phyloP scores from a whole-genome alignment of 2,888 invertebrate genomes.

The Mesochorus sp. region DNA sequence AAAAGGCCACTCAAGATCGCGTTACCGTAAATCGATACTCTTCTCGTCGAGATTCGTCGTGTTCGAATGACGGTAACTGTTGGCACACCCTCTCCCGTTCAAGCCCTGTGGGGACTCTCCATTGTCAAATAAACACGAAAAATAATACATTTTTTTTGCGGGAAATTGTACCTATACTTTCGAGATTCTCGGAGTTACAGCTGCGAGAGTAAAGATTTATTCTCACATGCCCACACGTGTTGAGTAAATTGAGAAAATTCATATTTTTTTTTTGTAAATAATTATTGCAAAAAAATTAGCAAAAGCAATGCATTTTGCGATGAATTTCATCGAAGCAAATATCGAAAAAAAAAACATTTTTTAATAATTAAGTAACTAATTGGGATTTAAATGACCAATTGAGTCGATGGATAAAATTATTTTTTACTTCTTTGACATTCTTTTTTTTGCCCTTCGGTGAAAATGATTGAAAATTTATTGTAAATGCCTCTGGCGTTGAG shows the following conservation, averaged over 20 bases:
- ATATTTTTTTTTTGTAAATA: neutral
- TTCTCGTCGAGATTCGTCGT: constrained; percentile 68
- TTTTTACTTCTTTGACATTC: neutral
- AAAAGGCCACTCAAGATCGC: constrained; percentile 79
- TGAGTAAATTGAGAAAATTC: neutral
- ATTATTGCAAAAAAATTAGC: too few species aligned
- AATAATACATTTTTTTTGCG: constrained; percentile 56
- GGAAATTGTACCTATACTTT: constrained; percentile 31
- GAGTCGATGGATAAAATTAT: too few species aligned
- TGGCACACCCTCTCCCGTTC: neutral
- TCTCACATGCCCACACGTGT: constrained; percentile 21
- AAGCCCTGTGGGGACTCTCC: constrained; percentile 8
- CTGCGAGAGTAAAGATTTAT: constrained; percentile 15
- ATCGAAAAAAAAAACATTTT: too few species aligned
- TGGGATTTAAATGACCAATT: too few species aligned
- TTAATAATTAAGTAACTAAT: too few species aligned
- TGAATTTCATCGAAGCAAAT: too few species aligned
- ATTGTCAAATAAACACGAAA: constrained; percentile 45
- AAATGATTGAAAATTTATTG: too few species aligned
- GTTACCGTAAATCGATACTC: constrained; percentile 81
- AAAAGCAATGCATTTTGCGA: neutral
- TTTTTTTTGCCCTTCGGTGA: neutral
- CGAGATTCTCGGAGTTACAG: constrained; percentile 7
- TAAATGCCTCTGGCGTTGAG: too few species aligned
- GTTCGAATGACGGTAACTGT: constrained; percentile 31